Percentiles rank a stretch among this genome's conserved stretches.
These are phyloP conservation scores for Rynchops niger DNA, from an alignment of 2,113 vertebrate genomes.

Conservation along the genomic window DNA sequence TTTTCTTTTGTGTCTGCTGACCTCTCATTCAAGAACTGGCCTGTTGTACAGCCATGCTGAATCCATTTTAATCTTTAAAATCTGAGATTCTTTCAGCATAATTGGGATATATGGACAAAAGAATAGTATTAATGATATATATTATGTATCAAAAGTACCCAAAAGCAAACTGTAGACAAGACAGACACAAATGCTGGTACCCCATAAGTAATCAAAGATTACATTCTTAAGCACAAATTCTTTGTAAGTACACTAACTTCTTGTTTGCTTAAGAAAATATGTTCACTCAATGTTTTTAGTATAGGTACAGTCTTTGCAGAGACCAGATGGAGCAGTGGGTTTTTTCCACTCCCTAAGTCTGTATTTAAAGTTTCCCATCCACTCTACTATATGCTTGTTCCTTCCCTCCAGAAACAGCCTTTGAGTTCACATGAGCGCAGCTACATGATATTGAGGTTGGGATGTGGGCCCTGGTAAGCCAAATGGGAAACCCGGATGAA, in stretches of 20 bases:
- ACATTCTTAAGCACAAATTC: background rate
- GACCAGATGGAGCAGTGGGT: background rate
- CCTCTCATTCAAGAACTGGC: background rate
- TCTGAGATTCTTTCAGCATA: background rate
- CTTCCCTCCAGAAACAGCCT: background rate
- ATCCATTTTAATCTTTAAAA: background rate
- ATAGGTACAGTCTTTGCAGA: background rate
- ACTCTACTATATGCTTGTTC: background rate
- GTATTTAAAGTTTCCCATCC: background rate
- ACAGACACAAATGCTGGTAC: background rate
- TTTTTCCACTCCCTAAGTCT: background rate
- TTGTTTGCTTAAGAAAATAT: background rate
- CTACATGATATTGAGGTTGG: background rate
- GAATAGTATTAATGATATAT: background rate
- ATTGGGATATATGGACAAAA: background rate
- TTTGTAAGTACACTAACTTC: background rate
- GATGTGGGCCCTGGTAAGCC: background rate
- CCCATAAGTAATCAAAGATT: background rate
- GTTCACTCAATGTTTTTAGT: background rate
- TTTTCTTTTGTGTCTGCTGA: background rate
- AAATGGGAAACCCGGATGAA: background rate
- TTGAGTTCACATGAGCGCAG: background rate
- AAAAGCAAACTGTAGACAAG: background rate
- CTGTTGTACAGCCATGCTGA: background rate
- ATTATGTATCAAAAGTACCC: background rate